phyloP scores from a whole-genome alignment of 2,113 vertebrate genomes.

The Hyaena hyaena region DNA sequence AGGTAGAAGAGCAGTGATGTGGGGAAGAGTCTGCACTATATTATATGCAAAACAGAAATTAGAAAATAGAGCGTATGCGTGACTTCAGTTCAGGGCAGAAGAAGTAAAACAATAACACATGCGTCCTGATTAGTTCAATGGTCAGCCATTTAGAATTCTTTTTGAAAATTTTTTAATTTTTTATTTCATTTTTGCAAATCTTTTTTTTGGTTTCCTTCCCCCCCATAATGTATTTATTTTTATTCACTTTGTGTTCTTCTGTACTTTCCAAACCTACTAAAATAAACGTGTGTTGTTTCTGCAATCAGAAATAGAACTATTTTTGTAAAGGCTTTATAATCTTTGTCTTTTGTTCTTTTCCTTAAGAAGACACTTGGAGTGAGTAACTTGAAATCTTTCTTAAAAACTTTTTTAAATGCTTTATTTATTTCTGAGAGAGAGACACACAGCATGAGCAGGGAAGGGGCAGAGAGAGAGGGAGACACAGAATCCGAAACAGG shows the following conservation, averaged over 20 bases:
- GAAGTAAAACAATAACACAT: not conserved
- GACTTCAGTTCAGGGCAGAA: not conserved
- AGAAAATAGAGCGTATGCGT: not conserved
- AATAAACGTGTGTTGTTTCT: not conserved
- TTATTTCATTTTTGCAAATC: no score
- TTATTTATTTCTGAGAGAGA: no score
- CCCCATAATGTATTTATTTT: no score
- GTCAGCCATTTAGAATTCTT: not conserved
- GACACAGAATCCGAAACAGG: no score
- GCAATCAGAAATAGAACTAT: not conserved
- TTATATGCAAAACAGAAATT: not conserved
- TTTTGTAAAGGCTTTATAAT: not conserved
- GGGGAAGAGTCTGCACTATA: not conserved
- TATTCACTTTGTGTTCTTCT: not conserved
- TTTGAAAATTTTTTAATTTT: no score
- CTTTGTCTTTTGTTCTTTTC: not conserved
- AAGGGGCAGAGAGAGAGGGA: no score
- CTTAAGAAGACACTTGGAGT: not conserved
- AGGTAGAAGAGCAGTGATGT: not conserved
- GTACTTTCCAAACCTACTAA: not conserved
- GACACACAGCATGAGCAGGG: no score
- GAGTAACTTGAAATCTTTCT: not conserved
- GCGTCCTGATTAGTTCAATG: not conserved
- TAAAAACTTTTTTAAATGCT: no score
- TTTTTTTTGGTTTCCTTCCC: no score